A percentile compares a stretch with the other conserved stretches of the same genome.
Evolutionary conservation across 2,888 invertebrate species (phyloP).

Genomic region (Priocnemis perturbator): DNA sequence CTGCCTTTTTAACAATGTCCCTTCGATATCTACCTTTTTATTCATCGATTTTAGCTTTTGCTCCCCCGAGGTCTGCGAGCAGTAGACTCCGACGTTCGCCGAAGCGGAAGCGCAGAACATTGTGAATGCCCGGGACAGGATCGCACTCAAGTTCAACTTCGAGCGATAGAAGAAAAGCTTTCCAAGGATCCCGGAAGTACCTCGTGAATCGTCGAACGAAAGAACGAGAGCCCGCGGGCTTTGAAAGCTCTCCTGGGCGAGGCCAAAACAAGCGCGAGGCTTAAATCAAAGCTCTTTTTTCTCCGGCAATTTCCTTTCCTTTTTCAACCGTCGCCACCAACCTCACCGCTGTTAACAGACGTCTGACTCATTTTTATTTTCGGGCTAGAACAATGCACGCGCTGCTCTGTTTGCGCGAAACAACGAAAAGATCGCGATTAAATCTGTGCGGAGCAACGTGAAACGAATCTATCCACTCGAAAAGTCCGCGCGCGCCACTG

Average conservation of each 20-base stretch:
- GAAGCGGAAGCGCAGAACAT: conserved; percentile 24
- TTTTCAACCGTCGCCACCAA: no score
- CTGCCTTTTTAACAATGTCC: no score
- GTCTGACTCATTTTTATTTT: neutral
- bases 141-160: conserved; percentile 18
- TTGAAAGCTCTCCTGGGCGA: no score
- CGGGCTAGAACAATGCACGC: neutral
- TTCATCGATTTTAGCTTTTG: no score
- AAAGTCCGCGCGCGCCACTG: neutral
- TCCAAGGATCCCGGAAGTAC: conserved; percentile 25
- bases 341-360: no score
- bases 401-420: neutral
- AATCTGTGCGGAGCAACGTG: neutral
- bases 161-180: conserved; percentile 16
- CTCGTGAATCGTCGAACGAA: conserved; percentile 26
- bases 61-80: neutral
- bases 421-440: neutral
- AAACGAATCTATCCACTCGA: neutral
- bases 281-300: no score
- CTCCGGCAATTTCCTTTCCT: no score
- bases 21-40: no score
- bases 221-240: neutral
- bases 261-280: no score
- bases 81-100: conserved; percentile 10
- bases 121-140: conserved; percentile 17